A percentile compares a stretch with the other conserved stretches of the same genome.
These are phyloP conservation scores for Macrotus californicus DNA, from an alignment of 2,113 vertebrate species.

Conservation along the genomic window DNA sequence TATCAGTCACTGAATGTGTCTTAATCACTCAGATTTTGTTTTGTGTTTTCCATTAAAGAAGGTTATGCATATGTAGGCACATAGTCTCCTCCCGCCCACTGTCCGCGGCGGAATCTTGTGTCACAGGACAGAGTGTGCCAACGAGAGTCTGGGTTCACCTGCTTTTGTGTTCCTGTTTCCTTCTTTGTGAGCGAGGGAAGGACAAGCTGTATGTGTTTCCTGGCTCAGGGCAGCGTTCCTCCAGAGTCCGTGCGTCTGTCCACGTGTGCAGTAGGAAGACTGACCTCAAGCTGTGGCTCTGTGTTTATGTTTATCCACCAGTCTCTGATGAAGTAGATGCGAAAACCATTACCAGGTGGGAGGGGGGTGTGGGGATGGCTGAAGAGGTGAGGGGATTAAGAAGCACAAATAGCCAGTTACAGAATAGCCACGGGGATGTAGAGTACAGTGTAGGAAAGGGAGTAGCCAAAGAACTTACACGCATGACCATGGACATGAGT, in stretches of 20 bases:
- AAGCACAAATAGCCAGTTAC: no score
- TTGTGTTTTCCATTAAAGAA: constrained; percentile 76
- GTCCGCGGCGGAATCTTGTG: constrained; percentile 85
- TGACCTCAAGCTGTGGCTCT: constrained; percentile 83
- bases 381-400: no score
- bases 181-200: constrained; percentile 62
- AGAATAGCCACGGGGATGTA: no score
- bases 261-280: constrained; percentile 80
- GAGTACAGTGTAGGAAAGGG: no score
- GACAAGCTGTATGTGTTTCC: constrained; percentile 79
- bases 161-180: constrained; percentile 45
- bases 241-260: constrained; percentile 78
- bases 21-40: constrained; percentile 78
- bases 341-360: background rate
- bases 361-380: no score
- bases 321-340: constrained; percentile 87
- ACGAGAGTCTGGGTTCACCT: constrained; percentile 73
- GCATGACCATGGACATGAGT: no score
- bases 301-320: constrained; percentile 86
- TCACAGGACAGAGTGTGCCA: constrained; percentile 77
- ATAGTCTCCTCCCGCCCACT: constrained; percentile 83
- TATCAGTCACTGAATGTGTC: constrained; percentile 84
- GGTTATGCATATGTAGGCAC: constrained; percentile 78
- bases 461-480: no score
- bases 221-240: constrained; percentile 77